phyloP scores from a whole-genome alignment of 2,113 vertebrate genomes.

The Amia ocellicauda region DNA sequence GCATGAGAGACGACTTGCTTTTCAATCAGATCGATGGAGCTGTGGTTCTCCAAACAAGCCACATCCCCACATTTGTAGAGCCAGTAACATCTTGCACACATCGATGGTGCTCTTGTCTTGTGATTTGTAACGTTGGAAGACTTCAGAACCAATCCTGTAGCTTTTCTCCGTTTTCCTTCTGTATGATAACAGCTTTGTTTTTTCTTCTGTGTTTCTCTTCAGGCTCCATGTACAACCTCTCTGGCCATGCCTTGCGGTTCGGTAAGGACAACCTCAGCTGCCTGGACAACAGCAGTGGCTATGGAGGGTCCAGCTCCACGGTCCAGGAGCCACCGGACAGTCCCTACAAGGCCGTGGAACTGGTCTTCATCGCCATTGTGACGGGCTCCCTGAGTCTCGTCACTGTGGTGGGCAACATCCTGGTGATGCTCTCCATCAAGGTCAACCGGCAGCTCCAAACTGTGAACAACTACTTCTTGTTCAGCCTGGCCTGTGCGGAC shows the following conservation, averaged over 20 bases:
- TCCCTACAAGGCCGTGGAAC: constrained; percentile 86
- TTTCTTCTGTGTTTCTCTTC: constrained; percentile 34
- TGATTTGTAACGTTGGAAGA: too few relatives aligned
- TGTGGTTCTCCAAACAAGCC: too few relatives aligned
- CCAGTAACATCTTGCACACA: too few relatives aligned
- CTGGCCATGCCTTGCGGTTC: constrained; percentile 48
- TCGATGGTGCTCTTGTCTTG: too few relatives aligned
- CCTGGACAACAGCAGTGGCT: constrained; percentile 56
- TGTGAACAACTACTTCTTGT: constrained; percentile 97
- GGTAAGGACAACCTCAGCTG: constrained; percentile 76
- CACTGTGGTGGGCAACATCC: constrained; percentile 92
- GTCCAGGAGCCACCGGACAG: constrained; percentile 52
- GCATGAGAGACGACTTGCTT: too few relatives aligned
- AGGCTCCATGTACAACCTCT: constrained; percentile 70
- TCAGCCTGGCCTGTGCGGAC: constrained; percentile 92
- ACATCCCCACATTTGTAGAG: too few relatives aligned
- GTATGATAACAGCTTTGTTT: not conserved
- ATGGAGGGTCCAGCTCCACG: constrained; percentile 52
- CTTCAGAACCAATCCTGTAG: too few relatives aligned
- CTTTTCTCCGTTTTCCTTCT: constrained; percentile 28
- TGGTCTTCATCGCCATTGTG: constrained; percentile 91
- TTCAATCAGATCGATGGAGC: too few relatives aligned
- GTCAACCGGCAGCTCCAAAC: constrained; percentile 97
- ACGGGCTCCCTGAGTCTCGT: constrained; percentile 93
- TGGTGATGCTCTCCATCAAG: constrained; percentile 98